phyloP scores from a whole-genome alignment of 2,888 invertebrate species.

The Tridacna gigas region DNA sequence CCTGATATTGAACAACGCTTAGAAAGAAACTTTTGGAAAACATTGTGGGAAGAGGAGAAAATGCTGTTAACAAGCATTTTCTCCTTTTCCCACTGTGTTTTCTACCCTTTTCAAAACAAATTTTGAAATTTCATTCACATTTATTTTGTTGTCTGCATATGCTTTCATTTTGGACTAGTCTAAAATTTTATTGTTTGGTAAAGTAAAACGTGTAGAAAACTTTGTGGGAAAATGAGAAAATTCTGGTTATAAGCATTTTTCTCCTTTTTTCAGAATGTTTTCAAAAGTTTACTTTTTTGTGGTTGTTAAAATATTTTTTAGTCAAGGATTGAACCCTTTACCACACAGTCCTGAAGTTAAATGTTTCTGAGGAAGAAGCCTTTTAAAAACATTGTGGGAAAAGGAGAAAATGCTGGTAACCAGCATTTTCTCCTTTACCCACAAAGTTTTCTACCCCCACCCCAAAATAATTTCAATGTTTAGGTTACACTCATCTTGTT shows the following conservation, averaged over 20 bases:
- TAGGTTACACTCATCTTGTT: not conserved
- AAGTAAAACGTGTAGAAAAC: not conserved
- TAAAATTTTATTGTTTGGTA: too few species aligned
- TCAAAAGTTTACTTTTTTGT: not conserved
- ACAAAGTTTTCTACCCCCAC: not conserved
- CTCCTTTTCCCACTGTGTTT: not conserved
- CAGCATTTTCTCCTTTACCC: not conserved
- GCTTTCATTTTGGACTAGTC: too few species aligned
- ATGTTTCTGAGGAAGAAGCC: not conserved
- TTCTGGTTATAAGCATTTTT: not conserved
- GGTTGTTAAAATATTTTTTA: too few species aligned
- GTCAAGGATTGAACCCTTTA: not conserved
- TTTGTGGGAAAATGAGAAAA: not conserved
- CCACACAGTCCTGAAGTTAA: not conserved
- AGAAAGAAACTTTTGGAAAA: not conserved
- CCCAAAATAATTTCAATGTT: too few species aligned
- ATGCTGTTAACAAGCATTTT: not conserved
- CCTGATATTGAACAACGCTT: too few species aligned
- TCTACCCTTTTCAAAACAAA: too few species aligned
- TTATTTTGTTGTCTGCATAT: too few species aligned
- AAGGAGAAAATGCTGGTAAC: not conserved
- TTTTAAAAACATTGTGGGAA: not conserved
- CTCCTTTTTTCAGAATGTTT: not conserved
- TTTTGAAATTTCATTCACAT: too few species aligned
- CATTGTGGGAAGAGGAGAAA: not conserved